phyloP scores from a whole-genome alignment of 2,888 invertebrate genomes.

The Drosophila anceps region DNA sequence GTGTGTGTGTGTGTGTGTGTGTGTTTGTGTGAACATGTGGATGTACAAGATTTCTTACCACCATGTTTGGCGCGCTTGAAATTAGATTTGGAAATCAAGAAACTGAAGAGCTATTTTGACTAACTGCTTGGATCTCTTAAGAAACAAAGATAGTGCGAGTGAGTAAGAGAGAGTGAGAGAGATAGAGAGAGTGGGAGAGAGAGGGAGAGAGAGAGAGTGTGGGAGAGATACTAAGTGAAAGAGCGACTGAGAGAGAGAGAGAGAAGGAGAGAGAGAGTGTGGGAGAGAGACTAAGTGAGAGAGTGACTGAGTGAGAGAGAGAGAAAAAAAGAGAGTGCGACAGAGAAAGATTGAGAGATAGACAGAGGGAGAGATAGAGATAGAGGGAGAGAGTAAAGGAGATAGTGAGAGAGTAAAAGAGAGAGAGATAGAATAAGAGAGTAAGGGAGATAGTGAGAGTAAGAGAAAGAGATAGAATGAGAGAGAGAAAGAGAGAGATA shows the following conservation, averaged over 20 bases:
- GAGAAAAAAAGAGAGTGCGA: neutral
- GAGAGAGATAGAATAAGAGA: no score
- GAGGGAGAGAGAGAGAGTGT: no score
- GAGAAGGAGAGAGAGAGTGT: no score
- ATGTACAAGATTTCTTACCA: slow-evolving; percentile 9
- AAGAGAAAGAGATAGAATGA: neutral
- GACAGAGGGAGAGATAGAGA: no score
- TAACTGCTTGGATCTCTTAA: neutral
- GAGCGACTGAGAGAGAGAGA: no score
- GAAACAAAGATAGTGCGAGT: neutral
- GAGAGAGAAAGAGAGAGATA: neutral
- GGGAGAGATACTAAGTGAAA: no score
- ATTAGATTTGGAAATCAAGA: neutral
- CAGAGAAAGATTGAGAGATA: neutral
- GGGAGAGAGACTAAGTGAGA: neutral
- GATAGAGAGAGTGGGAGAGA: neutral
- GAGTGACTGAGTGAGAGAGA: neutral
- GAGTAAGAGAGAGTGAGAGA: neutral
- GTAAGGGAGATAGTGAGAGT: no score
- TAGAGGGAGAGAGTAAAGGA: no score
- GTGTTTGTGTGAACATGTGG: slow-evolving; percentile 3
- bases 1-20: neutral
- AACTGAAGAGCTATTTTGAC: slow-evolving; percentile 2
- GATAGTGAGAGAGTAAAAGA: neutral
- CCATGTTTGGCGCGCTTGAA: slow-evolving; percentile 13